Evolutionary conservation across 2,797 vertebrate genomes (phyloP).

Genomic region (Periparus ater): DNA sequence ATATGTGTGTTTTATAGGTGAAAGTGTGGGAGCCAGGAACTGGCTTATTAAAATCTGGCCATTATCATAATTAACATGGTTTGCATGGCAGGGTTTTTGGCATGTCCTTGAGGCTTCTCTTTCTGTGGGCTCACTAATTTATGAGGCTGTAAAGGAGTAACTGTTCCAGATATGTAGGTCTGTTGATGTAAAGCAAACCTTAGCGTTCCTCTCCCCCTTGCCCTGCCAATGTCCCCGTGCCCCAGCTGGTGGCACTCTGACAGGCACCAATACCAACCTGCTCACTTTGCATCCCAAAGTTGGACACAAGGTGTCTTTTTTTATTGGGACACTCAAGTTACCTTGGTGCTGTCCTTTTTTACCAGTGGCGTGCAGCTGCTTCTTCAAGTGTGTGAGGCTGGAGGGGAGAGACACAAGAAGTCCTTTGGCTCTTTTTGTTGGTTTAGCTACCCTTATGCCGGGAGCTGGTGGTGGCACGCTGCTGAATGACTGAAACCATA

Average conservation of each 20-base stretch:
- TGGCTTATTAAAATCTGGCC: slow-evolving; percentile 14
- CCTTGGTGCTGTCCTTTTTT: slow-evolving; percentile 6
- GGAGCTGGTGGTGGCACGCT: accelerated
- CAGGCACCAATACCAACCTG: not conserved
- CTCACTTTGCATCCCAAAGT: not conserved
- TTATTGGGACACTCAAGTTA: not conserved
- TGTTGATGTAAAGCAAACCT: not conserved
- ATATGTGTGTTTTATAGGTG: not conserved
- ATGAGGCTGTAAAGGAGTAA: slow-evolving; percentile 37
- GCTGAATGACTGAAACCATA: not conserved
- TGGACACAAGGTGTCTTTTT: not conserved
- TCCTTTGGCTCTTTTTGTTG: not conserved
- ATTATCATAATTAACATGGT: slow-evolving; percentile 1
- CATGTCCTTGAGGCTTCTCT: not conserved
- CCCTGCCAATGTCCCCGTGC: not conserved
- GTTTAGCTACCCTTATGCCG: accelerated
- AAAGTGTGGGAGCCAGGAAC: not conserved
- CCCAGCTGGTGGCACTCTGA: not conserved
- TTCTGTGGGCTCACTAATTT: not conserved
- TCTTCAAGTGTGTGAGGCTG: not conserved
- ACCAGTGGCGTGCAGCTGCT: not conserved
- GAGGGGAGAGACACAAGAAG: not conserved
- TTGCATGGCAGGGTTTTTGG: slow-evolving; percentile 3
- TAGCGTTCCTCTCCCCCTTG: not conserved
- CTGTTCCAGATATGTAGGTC: not conserved